Conservation (phyloP, 2,113 vertebrate species). For the Eupsittula cactorum region DNA sequence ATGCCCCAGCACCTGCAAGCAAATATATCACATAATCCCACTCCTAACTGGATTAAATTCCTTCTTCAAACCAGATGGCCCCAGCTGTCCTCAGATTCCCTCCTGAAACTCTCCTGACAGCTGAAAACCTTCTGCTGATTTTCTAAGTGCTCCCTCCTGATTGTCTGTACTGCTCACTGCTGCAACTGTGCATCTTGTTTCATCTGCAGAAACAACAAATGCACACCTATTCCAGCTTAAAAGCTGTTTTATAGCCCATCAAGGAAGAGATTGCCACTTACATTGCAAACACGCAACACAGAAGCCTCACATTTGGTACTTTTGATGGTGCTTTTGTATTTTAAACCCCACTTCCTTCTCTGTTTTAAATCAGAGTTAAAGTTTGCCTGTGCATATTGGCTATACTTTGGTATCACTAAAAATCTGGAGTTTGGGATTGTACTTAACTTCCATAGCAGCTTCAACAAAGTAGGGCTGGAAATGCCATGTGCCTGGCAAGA, state of each 20-base stretch:
- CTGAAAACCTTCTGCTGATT: neutral
- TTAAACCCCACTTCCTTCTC: neutral
- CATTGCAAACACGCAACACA: accelerated
- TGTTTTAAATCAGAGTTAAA: neutral
- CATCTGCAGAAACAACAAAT: neutral
- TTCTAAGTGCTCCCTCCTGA: neutral
- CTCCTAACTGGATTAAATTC: neutral
- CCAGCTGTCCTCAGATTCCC: neutral
- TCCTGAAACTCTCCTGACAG: neutral
- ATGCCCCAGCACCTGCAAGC: neutral
- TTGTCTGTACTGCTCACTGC: neutral
- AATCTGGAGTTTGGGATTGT: neutral
- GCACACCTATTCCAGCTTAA: neutral
- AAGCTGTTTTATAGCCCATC: slow-evolving; percentile 5
- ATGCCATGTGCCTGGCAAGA: neutral
- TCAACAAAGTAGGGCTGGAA: neutral
- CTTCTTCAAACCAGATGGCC: neutral
- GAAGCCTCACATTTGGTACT: neutral
- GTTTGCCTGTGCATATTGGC: neutral
- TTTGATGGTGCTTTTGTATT: neutral
- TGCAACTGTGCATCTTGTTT: neutral
- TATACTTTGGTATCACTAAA: neutral
- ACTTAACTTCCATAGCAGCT: neutral
- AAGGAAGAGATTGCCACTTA: neutral
- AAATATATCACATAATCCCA: neutral